Evolutionary conservation across 2,113 vertebrate species (phyloP).

Genomic region (Gorsachius goisagi): DNA sequence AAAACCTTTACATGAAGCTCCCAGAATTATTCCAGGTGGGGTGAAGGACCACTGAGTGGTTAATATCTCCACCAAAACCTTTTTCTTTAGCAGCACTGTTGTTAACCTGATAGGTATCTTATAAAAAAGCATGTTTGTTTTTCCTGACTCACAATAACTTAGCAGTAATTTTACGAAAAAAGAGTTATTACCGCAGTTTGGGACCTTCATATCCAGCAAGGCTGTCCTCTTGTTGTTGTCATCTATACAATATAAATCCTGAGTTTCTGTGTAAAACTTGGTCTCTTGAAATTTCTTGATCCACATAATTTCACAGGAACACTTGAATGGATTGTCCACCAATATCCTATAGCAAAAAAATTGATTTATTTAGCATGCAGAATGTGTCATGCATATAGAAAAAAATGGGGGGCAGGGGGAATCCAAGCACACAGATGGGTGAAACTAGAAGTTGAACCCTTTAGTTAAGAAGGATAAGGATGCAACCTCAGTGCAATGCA

Average conservation of each 20-base stretch:
- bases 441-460: not conserved
- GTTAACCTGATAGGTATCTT: not conserved
- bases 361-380: not conserved
- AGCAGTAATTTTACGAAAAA: slow-evolving; percentile 10
- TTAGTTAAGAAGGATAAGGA: not conserved
- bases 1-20: not conserved
- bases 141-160: not conserved
- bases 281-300: slow-evolving; percentile 89
- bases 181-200: slow-evolving; percentile 87
- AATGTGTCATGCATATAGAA: not conserved
- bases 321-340: slow-evolving; percentile 90
- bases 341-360: slow-evolving; percentile 77
- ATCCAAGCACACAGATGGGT: not conserved
- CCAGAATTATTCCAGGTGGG: not conserved
- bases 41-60: not conserved
- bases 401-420: fast-evolving
- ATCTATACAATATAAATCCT: slow-evolving; percentile 88
- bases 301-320: slow-evolving; percentile 97
- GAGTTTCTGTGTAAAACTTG: slow-evolving; percentile 78
- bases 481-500: not conserved
- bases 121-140: not conserved
- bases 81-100: not conserved
- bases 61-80: not conserved
- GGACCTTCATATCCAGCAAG: slow-evolving; percentile 82
- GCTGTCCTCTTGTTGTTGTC: slow-evolving; percentile 83